Base-by-base conservation (phyloP, 2,797 vertebrate species). In the Enteromius radiatus region DNA sequence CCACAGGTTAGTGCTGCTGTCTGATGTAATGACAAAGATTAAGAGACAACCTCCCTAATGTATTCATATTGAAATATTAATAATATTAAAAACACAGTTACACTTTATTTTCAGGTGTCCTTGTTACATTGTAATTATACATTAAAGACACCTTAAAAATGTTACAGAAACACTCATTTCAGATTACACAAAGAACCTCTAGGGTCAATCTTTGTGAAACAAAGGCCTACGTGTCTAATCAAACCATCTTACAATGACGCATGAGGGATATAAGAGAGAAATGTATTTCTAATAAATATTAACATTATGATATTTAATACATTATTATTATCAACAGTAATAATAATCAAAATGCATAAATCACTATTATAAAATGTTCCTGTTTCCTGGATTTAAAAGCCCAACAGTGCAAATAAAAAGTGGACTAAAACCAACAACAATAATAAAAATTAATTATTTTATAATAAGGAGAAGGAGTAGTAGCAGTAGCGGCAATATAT, bases 1-100 rank as follows among this genome's bases (percentile, higher is more conserved):
- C 89, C 87, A 78, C 91, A 96, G 93, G 94, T 96, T 90, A 8
- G 87, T 90, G 90, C 91, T 74, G 10, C 7, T 63, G 26, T 54
- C 45, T 21, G 1, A 45, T 23, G 26, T 47, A 26, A 43, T 45
- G 7, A 69, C 21, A 69, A 14, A 5, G 0, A 28, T 17, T 4
- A 47, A 47, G 15, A 47, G 8, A 47, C 28, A 1, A 10, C 68
- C 68, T 0, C n/a, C 8, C 8, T 70, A 15, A 47, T 45, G 14
- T 45, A 19, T 70, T 70, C 23, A 26, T 45, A 26, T 70, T 9
- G 3, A 47, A 70, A 47, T 70, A 69, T 65, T 15, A 61, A 4
- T 56, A 23, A 61, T 23, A 56, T 23, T 5, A 28, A 61, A 23
- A 26, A 26, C 2, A n/a, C 7, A 8, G 49, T 52, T 52, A 8